Evolutionary conservation across 2,888 invertebrate species (phyloP).

Genomic region (Tricholauxania praeusta): DNA sequence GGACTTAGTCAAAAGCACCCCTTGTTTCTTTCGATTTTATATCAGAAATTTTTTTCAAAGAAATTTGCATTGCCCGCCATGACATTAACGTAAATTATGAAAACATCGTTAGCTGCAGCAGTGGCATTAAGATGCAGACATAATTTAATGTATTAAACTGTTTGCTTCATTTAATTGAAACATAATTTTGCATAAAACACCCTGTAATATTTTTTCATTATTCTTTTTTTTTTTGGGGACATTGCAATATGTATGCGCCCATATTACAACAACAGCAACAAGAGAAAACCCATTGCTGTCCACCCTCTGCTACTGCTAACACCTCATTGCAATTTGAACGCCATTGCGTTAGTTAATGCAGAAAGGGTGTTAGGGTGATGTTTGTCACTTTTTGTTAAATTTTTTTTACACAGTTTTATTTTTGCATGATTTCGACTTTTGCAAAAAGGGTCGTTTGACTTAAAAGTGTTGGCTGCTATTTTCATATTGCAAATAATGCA

Average conservation of each 20-base stretch:
- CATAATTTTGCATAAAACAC: slow-evolving; percentile 64
- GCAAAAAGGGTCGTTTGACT: slow-evolving; percentile 4
- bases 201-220: not conserved
- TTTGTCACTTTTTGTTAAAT: not conserved
- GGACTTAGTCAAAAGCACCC: not conserved
- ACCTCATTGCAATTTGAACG: not conserved
- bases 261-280: not conserved
- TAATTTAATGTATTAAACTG: slow-evolving; percentile 55
- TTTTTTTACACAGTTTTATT: slow-evolving; percentile 6
- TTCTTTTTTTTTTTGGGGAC: no score
- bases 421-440: not conserved
- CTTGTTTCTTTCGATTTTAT: not conserved
- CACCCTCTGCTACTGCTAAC: slow-evolving; percentile 4
- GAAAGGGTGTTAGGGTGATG: slow-evolving; percentile 7
- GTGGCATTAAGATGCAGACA: slow-evolving; percentile 31
- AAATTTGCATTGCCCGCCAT: slow-evolving; percentile 7
- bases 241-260: no score
- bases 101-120: slow-evolving; percentile 12
- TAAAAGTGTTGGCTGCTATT: not conserved
- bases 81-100: not conserved
- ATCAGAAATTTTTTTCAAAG: slow-evolving; percentile 1
- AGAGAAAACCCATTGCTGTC: not conserved
- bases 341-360: slow-evolving; percentile 27
- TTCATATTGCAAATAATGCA: slow-evolving; percentile 19
- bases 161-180: slow-evolving; percentile 63